phyloP scores from a whole-genome alignment of 2,888 invertebrate species.

The Stegophylla sp. region DNA sequence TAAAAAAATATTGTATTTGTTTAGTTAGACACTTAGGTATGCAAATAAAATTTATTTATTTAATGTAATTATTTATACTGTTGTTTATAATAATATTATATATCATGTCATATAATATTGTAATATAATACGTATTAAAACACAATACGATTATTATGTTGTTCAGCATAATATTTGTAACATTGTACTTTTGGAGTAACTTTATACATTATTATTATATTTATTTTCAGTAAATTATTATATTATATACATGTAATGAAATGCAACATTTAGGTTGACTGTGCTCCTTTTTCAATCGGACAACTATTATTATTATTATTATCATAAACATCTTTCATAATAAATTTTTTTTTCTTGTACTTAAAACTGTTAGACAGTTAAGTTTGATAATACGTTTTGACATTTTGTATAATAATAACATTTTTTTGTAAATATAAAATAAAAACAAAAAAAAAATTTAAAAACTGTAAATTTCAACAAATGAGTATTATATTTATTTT shows the following conservation, averaged over 20 bases:
- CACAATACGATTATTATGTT: conserved; percentile 3
- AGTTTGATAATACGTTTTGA: conserved; percentile 49
- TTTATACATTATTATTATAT: not conserved
- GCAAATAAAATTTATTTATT: too few species aligned
- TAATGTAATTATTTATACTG: not conserved
- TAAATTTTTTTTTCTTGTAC: conserved; percentile 49
- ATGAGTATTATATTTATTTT: conserved; percentile 25
- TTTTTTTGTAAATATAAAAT: conserved; percentile 52
- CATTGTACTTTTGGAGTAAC: conserved; percentile 17
- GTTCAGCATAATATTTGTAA: not conserved
- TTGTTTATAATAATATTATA: not conserved
- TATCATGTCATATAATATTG: not conserved
- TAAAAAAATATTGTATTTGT: too few species aligned
- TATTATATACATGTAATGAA: not conserved
- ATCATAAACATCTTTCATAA: conserved; percentile 25
- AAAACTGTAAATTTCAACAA: conserved; percentile 9
- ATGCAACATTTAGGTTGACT: conserved; percentile 34
- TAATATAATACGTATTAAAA: not conserved
- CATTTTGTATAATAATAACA: conserved; percentile 45
- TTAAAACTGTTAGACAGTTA: conserved; percentile 57
- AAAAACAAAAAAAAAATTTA: not conserved
- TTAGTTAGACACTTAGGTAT: too few species aligned
- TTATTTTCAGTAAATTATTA: conserved; percentile 2
- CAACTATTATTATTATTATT: conserved; percentile 30
- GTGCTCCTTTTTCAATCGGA: conserved; percentile 14